Percentiles rank a stretch among this genome's conserved stretches.
These are phyloP conservation scores for Thaumetopoea pityocampa DNA, from an alignment of 1,140 invertebrate genomes.

Conservation along the genomic window DNA sequence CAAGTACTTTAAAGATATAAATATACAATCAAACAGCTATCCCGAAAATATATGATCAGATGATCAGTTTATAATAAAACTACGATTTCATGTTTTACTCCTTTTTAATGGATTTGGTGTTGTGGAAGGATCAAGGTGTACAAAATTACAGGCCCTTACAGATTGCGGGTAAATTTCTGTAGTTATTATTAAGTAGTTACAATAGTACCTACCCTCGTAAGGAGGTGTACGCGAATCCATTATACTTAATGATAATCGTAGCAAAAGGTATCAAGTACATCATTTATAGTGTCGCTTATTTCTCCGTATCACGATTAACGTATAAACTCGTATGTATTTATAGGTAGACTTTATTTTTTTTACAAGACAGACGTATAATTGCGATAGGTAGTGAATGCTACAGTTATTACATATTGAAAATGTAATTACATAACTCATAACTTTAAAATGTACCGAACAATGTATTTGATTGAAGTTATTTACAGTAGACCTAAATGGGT, in stretches of 20 bases:
- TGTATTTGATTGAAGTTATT: too few species aligned
- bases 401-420: too few species aligned
- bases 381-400: too few species aligned
- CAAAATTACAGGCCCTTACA: conserved; percentile 72
- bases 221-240: conserved; percentile 38
- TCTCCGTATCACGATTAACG: conserved; percentile 46
- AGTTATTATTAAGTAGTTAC: conserved; percentile 46
- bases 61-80: conserved; percentile 39
- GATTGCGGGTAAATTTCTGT: conserved; percentile 47
- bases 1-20: too few species aligned
- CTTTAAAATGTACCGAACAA: too few species aligned
- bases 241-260: conserved; percentile 51
- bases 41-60: too few species aligned
- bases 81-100: conserved; percentile 50
- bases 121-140: conserved; percentile 67
- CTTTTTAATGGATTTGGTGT: conserved; percentile 69
- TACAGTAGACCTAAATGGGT: too few species aligned
- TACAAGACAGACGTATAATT: conserved; percentile 34
- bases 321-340: conserved; percentile 48
- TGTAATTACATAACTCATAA: too few species aligned
- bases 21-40: too few species aligned
- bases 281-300: conserved; percentile 54
- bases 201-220: conserved; percentile 35
- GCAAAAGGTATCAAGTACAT: conserved; percentile 40
- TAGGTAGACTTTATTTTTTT: conserved; percentile 52